Base-by-base conservation (phyloP, 1,140 invertebrate genomes). In the Solen grandis region DNA sequence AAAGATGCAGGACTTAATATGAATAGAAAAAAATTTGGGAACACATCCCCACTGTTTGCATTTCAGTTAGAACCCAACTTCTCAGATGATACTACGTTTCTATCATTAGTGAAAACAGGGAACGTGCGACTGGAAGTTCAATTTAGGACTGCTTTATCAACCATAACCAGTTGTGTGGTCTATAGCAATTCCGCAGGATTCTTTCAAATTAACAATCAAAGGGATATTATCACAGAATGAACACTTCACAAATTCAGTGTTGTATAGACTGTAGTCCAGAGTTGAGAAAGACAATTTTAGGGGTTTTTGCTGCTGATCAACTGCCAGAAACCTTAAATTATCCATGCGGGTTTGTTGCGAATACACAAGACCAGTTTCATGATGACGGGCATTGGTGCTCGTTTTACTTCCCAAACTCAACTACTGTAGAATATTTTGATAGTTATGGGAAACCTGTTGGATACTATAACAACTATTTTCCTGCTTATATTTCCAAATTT, bases 11-110 rank as follows among this genome's bases (percentile, higher is more conserved):
- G 54, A 46, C 16, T 69, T 8, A 60, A 78, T 78, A 69, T 78
- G 8, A 69, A 57, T 31, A 59, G 76, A 69, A 50, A 69, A 60
- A 65, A 59, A 31, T 69, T 78, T 69, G 63, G 10, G 29, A 78
- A 78, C 29, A 69, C 63, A 54, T 69, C 76, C 10, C 65, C 75
- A 10, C 35, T 69, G 14, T 69, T 78, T 69, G 36, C 52, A 0
- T 78, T 78, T 69, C 76, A 78, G 27, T 69, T 69, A 27, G 76
- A 78, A 69, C 76, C 35, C 36, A 16, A 41, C 22, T 78, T 78
- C 25, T 46, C 52, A 69, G 36, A 60, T 60, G 13, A 74, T 41
- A n/a, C n/a, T n/a, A 10, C 19, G 19, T 69, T 69, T 59, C 25
- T 78, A 5, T 31, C 65, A 29, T 38, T 78, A 63, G 29, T 78